Evolutionary conservation across 2,113 vertebrate species (phyloP).

Genomic region (Marmota flaviventris): DNA sequence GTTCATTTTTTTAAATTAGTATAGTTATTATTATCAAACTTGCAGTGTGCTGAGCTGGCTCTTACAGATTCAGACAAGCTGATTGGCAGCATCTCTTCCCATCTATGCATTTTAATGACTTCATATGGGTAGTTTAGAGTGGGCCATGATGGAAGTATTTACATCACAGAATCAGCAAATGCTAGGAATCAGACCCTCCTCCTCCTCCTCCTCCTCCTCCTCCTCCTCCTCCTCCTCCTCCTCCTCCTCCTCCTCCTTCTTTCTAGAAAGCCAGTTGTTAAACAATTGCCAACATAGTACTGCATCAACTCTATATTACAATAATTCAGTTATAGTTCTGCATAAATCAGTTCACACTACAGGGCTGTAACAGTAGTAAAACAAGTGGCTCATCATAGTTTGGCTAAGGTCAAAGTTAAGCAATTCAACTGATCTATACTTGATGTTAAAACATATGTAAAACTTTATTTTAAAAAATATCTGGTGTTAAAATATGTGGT

Average conservation of each 20-base stretch:
- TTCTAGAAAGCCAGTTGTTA: conserved; percentile 18
- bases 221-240: background rate
- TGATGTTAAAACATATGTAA: background rate
- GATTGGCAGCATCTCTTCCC: background rate
- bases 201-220: background rate
- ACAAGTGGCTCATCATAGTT: background rate
- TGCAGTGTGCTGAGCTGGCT: background rate
- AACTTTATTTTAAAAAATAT: background rate
- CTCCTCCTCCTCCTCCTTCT: background rate
- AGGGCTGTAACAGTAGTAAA: background rate
- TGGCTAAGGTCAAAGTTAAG: background rate
- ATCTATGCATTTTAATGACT: background rate
- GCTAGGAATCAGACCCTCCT: background rate
- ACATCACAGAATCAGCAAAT: background rate
- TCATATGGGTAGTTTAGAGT: background rate
- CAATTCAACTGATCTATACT: background rate
- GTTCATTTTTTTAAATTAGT: background rate
- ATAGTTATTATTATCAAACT: conserved; percentile 5
- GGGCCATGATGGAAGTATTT: background rate
- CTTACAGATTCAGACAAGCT: background rate
- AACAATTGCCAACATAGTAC: background rate
- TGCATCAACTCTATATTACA: background rate
- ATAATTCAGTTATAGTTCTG: background rate
- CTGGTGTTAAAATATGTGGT: background rate
- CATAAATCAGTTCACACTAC: background rate